Evolutionary conservation across 2,113 vertebrate genomes (phyloP).

Genomic region (Loxodonta africana): DNA sequence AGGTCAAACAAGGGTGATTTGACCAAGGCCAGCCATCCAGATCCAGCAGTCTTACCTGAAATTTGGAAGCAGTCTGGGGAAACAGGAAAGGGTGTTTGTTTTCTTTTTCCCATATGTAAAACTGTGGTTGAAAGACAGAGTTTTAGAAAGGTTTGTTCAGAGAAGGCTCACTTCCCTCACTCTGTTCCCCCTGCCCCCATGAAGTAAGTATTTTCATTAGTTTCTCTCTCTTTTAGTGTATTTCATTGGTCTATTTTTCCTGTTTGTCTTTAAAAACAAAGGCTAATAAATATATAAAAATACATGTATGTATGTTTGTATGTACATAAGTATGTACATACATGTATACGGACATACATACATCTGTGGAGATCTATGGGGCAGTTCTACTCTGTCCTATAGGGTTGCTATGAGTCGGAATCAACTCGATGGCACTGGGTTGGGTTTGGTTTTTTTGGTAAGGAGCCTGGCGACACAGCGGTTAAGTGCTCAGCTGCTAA

Average conservation of each 20-base stretch:
- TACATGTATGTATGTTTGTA: neutral
- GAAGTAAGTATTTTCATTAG: neutral
- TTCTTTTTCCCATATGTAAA: neutral
- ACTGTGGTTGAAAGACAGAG: neutral
- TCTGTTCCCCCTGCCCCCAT: rapidly evolving
- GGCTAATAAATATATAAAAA: neutral
- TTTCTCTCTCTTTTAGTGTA: neutral
- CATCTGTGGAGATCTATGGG: neutral
- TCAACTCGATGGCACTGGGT: too few relatives aligned
- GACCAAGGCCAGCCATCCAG: neutral
- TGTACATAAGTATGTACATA: neutral
- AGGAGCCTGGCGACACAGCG: too few relatives aligned
- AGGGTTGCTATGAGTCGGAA: too few relatives aligned
- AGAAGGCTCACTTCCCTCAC: neutral
- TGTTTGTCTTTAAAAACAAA: slow-evolving; percentile 17
- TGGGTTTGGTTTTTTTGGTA: too few relatives aligned
- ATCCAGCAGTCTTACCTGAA: neutral
- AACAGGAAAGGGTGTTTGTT: neutral
- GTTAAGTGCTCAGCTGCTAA: too few relatives aligned
- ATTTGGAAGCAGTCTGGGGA: neutral
- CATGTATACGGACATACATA: too few relatives aligned
- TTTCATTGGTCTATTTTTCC: neutral
- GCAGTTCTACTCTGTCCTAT: too few relatives aligned
- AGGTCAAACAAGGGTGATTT: neutral
- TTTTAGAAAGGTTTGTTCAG: neutral